Base-by-base conservation (phyloP, 2,888 invertebrate genomes). In the Heteromurus nitidus region DNA sequence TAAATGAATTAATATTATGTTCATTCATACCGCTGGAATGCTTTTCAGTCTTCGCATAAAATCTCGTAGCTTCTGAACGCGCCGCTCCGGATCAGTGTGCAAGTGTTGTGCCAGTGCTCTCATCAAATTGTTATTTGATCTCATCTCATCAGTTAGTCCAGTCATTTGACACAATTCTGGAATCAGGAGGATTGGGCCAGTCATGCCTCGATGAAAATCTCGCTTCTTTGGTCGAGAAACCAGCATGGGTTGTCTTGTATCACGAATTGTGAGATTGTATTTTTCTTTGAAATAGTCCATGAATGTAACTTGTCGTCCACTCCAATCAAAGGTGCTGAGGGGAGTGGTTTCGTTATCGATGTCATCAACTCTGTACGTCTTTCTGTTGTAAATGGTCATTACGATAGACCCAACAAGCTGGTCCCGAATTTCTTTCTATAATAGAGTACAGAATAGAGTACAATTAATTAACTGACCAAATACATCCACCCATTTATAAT, bases 161-260 rank as follows among this genome's bases (percentile, higher is more conserved):
- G 98, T 96, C 88, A 97, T 90, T 88, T 93, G 94, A 88, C 96
- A 96, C 7, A 98, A 90, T 89, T 98, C 98, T 0, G 98, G 98
- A 13, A 99, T 91, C 26, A 98, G 90, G 76, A 93, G 92, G 70
- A 87, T 83, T 0, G 82, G 84, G 16, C 76, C 82, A 1, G 82
- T 85, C 20, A 81, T 73, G 9, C 86, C 87, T 9, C 86, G 74
- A 62, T 85, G 86, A 24, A 82, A 72, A 31, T 86, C 86, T n/a
- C 68, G 77, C 73, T 86, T 85, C 60, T 85, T 86, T 0, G 85
- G 87, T 9, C 84, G 83, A 9, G 85, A 85, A 0, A 85, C 70
- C 16, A 87, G 28, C 72, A 87, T 65, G 0, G 87, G 86, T 60
- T 87, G 87, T 0, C 42, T 24, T 0, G 18, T 1, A 47, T 50